Base-by-base conservation (phyloP, 2,797 vertebrate species). In the Tokudaia tokunoshimensis region DNA sequence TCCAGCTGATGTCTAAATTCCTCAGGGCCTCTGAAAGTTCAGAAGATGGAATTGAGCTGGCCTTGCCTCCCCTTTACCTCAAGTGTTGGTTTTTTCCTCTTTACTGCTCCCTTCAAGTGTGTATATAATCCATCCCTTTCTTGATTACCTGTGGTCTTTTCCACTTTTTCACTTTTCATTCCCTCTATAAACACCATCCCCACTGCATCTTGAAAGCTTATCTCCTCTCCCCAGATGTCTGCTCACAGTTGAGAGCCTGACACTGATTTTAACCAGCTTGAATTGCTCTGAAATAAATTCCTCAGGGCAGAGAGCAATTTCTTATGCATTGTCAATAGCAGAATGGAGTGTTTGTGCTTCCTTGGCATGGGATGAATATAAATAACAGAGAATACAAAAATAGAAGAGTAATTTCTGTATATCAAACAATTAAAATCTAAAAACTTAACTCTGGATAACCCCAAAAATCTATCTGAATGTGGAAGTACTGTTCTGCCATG, bases 251-350 rank as follows among this genome's bases (percentile, higher is more conserved):
- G 92, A 96, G 89, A 97, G 96, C 44, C 92, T 90, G 91, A 93
- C 87, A 81, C 92, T 97, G 96, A 98, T 94, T 97, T 96, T 95
- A 92, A 92, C 91, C 95, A 96, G 93, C 89, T 93, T 95, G 95
- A 96, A 96, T 97, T 86, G 89, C 96, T 97, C 97, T 96, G 92
- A 96, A 97, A 98, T 97, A 96, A 96, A 97, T 85, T 97, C 94
- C 96, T 92, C 84, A 59, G 96, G 95, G 89, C 89, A 97, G 83
- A 92, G 94, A 95, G 92, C 94, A 88, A 92, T 97, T 96, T 93
- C 93, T 93, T 89, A 92, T 3, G 11, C 93, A 86, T 65, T 97
- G 93, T 95, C 94, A 97, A 97, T 86, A 93, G 87, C 52, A 92
- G 52, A 85, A 92, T 92, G 92, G 3, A 81, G 78, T n/a, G 41